Percentiles rank a stretch among this genome's conserved stretches.
Conservation (phyloP, 2,888 invertebrate species). For the Parochlus steinenii region DNA sequence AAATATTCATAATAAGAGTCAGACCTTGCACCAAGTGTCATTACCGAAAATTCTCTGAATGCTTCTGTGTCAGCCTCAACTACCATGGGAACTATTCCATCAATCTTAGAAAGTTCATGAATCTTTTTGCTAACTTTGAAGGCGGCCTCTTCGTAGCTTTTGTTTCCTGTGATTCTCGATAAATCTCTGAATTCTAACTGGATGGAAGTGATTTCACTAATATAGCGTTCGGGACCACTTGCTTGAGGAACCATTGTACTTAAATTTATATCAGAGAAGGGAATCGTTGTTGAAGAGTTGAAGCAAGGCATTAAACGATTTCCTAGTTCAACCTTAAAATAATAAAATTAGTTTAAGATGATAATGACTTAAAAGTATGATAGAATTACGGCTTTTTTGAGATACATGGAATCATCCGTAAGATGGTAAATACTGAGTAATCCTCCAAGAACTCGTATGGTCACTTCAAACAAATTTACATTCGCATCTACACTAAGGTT, state of each 20-base stretch:
- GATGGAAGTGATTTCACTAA: conserved; percentile 91
- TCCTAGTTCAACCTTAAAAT: conserved; percentile 65
- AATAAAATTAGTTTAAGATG: too few relatives aligned
- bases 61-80: conserved; percentile 88
- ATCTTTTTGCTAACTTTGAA: conserved; percentile 75
- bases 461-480: conserved; percentile 93
- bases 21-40: conserved; percentile 93
- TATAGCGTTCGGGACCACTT: conserved; percentile 89
- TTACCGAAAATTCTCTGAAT: conserved; percentile 76
- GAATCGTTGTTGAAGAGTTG: conserved; percentile 72
- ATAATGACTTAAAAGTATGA: too few relatives aligned
- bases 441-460: conserved; percentile 85
- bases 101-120: conserved; percentile 70
- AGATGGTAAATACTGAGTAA: conserved; percentile 83
- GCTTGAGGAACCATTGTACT: conserved; percentile 71
- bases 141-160: conserved; percentile 72
- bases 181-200: conserved; percentile 94
- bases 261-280: conserved; percentile 91
- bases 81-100: conserved; percentile 94
- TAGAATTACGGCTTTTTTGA: conserved; percentile 65
- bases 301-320: conserved; percentile 79
- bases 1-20: conserved; percentile 99
- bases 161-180: conserved; percentile 60
- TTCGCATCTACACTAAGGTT: conserved; percentile 73
- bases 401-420: conserved; percentile 68